These are phyloP conservation scores for Steatocranus sp. DNA, from an alignment of 2,797 vertebrate species.

Conservation along the genomic window DNA sequence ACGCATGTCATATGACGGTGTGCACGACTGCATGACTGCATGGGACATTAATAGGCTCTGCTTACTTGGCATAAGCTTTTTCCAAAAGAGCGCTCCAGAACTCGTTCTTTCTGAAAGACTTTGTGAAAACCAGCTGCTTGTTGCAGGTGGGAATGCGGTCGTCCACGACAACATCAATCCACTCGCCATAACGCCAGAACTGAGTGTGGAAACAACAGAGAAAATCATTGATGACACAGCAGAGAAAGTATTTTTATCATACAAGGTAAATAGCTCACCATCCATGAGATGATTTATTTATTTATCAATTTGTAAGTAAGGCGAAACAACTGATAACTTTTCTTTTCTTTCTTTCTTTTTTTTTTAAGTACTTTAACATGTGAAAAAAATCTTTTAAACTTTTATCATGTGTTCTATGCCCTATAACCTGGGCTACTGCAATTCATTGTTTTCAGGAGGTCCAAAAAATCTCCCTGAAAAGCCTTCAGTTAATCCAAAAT, in stretches of 20 bases:
- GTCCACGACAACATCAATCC: slow-evolving; percentile 92
- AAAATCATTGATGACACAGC: background rate
- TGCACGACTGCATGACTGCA: background rate
- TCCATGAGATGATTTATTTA: background rate
- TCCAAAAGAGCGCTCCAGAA: slow-evolving; percentile 96
- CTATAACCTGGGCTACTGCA: background rate
- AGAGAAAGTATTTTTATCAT: background rate
- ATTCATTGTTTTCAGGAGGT: background rate
- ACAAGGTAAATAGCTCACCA: background rate
- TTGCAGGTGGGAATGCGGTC: slow-evolving; percentile 88
- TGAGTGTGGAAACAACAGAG: background rate
- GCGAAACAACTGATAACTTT: background rate
- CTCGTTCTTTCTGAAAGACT: slow-evolving; percentile 89
- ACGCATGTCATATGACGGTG: background rate
- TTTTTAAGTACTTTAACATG: background rate
- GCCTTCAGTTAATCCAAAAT: background rate
- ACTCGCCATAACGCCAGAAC: slow-evolving; percentile 94
- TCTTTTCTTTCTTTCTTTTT: background rate
- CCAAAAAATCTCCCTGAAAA: background rate
- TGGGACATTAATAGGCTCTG: background rate
- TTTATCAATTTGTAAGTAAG: background rate
- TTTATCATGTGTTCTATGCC: background rate
- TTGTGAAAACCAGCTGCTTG: slow-evolving; percentile 88
- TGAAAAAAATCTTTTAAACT: background rate
- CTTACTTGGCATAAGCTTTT: slow-evolving; percentile 98